Evolutionary conservation across 1,140 invertebrate genomes (phyloP).

Genomic region (Bombus breviceps): DNA sequence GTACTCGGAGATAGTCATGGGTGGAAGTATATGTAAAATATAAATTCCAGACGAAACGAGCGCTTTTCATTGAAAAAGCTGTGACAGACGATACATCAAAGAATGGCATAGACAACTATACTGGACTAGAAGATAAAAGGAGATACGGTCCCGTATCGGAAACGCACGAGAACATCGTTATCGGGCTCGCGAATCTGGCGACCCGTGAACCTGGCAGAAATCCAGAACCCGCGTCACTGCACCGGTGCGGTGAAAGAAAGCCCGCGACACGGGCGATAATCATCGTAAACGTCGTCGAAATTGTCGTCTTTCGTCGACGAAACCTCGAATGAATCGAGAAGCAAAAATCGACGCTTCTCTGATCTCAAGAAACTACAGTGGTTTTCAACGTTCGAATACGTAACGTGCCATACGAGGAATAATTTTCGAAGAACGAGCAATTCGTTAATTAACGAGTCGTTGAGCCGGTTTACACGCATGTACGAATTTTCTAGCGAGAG

Average conservation of each 20-base stretch:
- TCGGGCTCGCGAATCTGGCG: slow-evolving; percentile 9
- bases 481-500: neutral
- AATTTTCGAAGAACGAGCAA: neutral
- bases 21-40: no score
- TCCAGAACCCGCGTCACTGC: slow-evolving; percentile 25
- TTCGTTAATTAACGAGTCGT: no score
- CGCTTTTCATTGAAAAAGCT: neutral
- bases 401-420: neutral
- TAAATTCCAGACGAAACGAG: neutral
- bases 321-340: neutral
- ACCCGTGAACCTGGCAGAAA: slow-evolving; percentile 33
- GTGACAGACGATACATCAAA: neutral
- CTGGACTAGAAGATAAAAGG: neutral
- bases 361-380: neutral
- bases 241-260: slow-evolving; percentile 3
- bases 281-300: slow-evolving; percentile 30
- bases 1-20: no score
- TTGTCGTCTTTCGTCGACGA: neutral
- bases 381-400: neutral
- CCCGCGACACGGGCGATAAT: slow-evolving; percentile 25
- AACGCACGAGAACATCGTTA: neutral
- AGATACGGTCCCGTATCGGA: slow-evolving; percentile 38
- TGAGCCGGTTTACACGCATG: no score
- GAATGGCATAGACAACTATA: neutral
- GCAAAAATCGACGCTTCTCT: neutral